phyloP scores from a whole-genome alignment of 1,140 invertebrate genomes.

The Pseudomyrmex cubaensis region DNA sequence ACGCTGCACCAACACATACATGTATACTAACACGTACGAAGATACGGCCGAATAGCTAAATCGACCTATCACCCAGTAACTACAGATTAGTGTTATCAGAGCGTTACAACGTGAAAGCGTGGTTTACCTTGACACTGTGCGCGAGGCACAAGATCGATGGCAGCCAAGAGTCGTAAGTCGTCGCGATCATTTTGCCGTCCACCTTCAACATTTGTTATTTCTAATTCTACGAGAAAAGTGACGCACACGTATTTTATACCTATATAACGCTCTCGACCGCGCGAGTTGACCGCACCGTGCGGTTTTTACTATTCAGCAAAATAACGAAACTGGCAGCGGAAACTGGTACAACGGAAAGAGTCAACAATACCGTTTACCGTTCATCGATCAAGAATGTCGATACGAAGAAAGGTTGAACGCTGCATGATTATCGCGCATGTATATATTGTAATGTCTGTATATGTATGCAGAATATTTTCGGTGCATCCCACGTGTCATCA shows the following conservation, averaged over 20 bases:
- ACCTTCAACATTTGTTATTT: neutral
- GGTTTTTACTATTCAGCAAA: neutral
- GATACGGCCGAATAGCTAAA: slow-evolving; percentile 59
- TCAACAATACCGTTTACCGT: slow-evolving; percentile 31
- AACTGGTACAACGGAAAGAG: neutral
- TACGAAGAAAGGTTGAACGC: slow-evolving; percentile 15
- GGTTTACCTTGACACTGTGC: slow-evolving; percentile 82
- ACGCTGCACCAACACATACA: slow-evolving; percentile 46
- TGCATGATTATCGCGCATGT: slow-evolving; percentile 35
- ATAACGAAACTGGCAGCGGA: neutral
- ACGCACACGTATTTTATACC: neutral
- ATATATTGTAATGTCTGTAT: slow-evolving; percentile 36
- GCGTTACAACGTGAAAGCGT: slow-evolving; percentile 81
- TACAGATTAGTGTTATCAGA: slow-evolving; percentile 84
- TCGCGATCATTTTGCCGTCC: neutral
- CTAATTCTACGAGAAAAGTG: neutral
- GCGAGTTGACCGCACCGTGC: neutral
- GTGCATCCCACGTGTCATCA: slow-evolving; percentile 24
- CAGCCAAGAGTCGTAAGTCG: slow-evolving; percentile 50
- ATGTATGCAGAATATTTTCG: slow-evolving; percentile 33
- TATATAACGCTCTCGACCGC: neutral
- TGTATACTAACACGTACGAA: neutral
- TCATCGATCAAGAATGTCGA: slow-evolving; percentile 37
- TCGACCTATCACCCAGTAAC: slow-evolving; percentile 79
- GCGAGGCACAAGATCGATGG: slow-evolving; percentile 76